A percentile compares a stretch with the other conserved stretches of the same genome.
phyloP scores from a whole-genome alignment of 1,140 invertebrate species.

The Diuraphis noxia region DNA sequence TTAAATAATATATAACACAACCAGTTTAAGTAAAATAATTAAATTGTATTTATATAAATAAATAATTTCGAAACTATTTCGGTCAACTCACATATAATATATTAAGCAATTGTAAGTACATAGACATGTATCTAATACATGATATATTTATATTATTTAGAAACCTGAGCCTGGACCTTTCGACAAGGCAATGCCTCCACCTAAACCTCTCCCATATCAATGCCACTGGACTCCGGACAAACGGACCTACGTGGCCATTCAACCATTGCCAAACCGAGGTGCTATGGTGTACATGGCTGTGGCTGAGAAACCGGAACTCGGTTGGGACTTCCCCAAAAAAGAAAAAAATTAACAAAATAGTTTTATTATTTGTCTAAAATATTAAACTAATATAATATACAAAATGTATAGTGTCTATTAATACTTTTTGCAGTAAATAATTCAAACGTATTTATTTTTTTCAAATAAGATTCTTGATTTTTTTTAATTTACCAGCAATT shows the following conservation, averaged over 20 bases:
- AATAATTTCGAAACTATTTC: background rate
- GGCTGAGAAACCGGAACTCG: conserved; percentile 60
- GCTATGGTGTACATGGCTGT: conserved; percentile 63
- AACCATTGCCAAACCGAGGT: conserved; percentile 62
- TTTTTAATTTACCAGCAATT: background rate
- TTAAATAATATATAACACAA: background rate
- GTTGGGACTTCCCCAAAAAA: conserved; percentile 53
- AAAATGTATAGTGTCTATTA: background rate
- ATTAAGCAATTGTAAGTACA: background rate
- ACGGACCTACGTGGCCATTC: conserved; percentile 62
- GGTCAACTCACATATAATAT: background rate
- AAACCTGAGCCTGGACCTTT: background rate
- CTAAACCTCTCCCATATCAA: conserved; percentile 51
- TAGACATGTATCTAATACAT: background rate
- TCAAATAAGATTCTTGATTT: background rate
- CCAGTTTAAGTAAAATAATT: background rate
- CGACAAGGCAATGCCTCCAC: background rate
- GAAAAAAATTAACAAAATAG: too few species aligned
- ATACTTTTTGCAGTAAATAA: background rate
- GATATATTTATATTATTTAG: background rate
- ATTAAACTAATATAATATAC: background rate
- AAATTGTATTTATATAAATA: background rate
- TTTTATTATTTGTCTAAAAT: background rate
- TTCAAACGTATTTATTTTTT: background rate
- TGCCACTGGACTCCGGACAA: conserved; percentile 62